Conservation (phyloP, 2,888 invertebrate genomes). For the Sarcophaga carnaria region DNA sequence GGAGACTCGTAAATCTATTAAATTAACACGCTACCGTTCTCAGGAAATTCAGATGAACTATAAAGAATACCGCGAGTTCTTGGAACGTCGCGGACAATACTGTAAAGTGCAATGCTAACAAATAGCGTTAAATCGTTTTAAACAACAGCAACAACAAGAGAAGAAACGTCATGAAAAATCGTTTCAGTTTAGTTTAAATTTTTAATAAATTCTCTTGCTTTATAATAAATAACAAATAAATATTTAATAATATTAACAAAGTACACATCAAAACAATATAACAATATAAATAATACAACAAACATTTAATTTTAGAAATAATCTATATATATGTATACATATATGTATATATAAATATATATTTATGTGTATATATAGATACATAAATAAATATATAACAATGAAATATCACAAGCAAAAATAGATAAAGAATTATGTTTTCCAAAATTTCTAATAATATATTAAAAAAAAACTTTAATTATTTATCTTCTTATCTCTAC, state of each 20-base stretch:
- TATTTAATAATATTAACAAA: conserved; percentile 29
- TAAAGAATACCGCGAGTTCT: conserved; percentile 86
- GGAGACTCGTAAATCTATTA: conserved; percentile 93
- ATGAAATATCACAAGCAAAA: conserved; percentile 50
- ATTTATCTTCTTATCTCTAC: conserved; percentile 39
- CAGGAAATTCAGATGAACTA: conserved; percentile 96
- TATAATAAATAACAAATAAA: conserved; percentile 30
- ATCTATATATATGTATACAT: conserved; percentile 34
- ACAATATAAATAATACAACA: conserved; percentile 37
- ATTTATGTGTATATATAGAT: not conserved
- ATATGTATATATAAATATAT: conserved; percentile 12
- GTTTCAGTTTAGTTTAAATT: conserved; percentile 57
- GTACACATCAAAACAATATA: conserved; percentile 47
- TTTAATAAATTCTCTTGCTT: conserved; percentile 51
- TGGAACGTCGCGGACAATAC: conserved; percentile 79
- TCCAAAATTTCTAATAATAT: conserved; percentile 60
- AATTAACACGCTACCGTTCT: conserved; percentile 97
- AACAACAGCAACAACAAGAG: conserved; percentile 47
- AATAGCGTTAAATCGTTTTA: conserved; percentile 64
- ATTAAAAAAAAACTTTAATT: conserved; percentile 7
- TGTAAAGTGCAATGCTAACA: conserved; percentile 82
- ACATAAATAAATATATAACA: conserved; percentile 26
- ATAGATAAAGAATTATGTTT: conserved; percentile 59
- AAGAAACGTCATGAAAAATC: conserved; percentile 46
- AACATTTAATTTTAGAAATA: conserved; percentile 64